These are phyloP conservation scores for Solenodon paradoxus DNA, from an alignment of 2,113 vertebrate species.

Conservation along the genomic window DNA sequence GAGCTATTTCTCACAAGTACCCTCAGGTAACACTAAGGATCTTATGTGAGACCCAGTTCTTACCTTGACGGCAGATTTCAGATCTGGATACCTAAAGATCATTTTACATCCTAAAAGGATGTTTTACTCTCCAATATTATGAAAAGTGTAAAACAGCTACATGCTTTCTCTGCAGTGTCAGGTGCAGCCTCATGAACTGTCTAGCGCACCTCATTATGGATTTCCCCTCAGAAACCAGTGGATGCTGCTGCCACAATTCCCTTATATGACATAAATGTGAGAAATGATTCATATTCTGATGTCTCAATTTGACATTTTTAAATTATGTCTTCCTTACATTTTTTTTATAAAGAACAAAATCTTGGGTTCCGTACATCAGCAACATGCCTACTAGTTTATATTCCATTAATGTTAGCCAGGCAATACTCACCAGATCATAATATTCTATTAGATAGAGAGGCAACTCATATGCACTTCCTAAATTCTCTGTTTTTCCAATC, in stretches of 20 bases:
- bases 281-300: neutral
- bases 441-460: neutral
- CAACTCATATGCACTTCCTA: neutral
- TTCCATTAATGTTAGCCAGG: neutral
- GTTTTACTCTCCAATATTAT: neutral
- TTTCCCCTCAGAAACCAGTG: conserved; percentile 2
- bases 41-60: neutral
- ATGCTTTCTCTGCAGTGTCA: neutral
- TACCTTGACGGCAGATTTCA: neutral
- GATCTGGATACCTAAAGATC: neutral
- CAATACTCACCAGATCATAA: neutral
- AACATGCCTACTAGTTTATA: neutral
- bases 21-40: neutral
- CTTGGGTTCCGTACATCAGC: neutral
- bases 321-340: neutral
- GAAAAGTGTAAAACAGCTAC: neutral
- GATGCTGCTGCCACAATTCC: neutral
- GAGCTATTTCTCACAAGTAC: neutral
- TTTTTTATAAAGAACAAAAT: neutral
- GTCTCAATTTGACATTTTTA: neutral
- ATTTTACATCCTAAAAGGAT: neutral
- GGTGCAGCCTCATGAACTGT: neutral
- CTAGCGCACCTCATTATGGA: neutral
- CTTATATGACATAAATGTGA: neutral
- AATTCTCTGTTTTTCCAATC: neutral